Evolutionary conservation across 2,888 invertebrate species (phyloP), one percentile per base, ranked within the genome.

Genomic region (Epirrhoe tristata): DNA sequence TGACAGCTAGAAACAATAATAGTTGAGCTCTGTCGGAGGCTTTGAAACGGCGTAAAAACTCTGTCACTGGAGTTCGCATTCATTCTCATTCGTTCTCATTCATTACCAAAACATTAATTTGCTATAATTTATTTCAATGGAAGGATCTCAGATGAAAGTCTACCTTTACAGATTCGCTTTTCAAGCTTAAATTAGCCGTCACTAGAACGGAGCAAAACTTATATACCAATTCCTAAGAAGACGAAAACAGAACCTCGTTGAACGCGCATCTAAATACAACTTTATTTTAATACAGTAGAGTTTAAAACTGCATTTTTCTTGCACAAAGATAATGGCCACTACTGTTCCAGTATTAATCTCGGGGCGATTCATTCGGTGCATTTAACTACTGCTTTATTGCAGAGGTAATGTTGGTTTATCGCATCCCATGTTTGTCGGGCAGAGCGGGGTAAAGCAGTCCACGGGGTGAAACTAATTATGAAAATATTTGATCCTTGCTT

Each of bases 311-410:
- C 39, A 63, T 52, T 59, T 48, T 31, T n/a, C 17, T 17, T 51
- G 62, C 54, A 62, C 53, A 34, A 53, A 57, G 60, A 50, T 65
- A 56, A 62, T 51, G 52, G 54, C 36, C 56, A 48, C 50, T 57
- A 51, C 17, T 54, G 6, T 66, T 67, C 51, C 43, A 7, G 16
- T 48, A 61, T 84, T 83, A 82, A 81, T 84, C 83, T 86, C 66
- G 68, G 74, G 79, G 74, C 77, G 76, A 81, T 79, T 80, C 76
- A 74, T 75, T 73, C 76, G 66, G 63, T 77, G 80, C 79, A 78
- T 77, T 84, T 80, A 79, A 82, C 78, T 77, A 77, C 80, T 77
- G 67, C 78, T 86, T 84, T 83, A 85, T 84, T 80, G 79, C 77
- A 75, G 67, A 73, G 75, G 79, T 83, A 80, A 81, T 78, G 72